Evolutionary conservation across 2,797 vertebrate species (phyloP), one percentile per base, ranked within the genome.

Genomic region (Oryzias dopingdopingensis): DNA sequence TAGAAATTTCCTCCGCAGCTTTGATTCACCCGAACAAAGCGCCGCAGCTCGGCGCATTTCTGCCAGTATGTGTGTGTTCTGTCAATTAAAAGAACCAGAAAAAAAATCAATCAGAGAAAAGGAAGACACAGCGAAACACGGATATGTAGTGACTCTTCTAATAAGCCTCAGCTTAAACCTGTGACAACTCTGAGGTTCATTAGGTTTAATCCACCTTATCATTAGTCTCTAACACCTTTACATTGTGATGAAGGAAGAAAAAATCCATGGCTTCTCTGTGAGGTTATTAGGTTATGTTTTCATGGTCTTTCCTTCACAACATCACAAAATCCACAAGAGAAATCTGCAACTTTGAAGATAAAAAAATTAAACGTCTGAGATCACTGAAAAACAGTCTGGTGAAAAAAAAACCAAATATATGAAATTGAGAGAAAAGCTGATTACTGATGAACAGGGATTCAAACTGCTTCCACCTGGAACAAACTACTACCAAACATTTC

Each of bases 11-110:
- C 24, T 57, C 65, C 51, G 59, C 66, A 59, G 49, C 72, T 79
- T 74, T 69, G 64, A 80, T 76, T 79, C 57, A 41, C 49, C 47
- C n/a, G 59, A 57, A 67, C 63, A 70, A 52, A 65, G 43, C 52
- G 18, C 40, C 52, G 53, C 56, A 49, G 55, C 47, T 49, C 26
- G 13, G 8, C 13, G 15, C n/a, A 12, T 40, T 10, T 42, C 18
- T 41, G 7, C 52, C 10, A 18, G 41, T 51, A 43, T 48, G 52
- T 46, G 46, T 43, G 51, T 14, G 0, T 63, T 63, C 46, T 65
- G 67, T 62, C 70, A 78, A 71, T 71, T 70, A 57, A 60, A 67
- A 1, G 37, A 59, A 52, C 16, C 40, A 53, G 49, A 65, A 50
- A 37, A 32, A 37, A 37, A 37, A 42, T 1, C 14, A 69, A 62